Percentiles rank a stretch among this genome's conserved stretches.
Evolutionary conservation across 2,888 invertebrate genomes (phyloP).

Genomic region (Orchestes rusci): DNA sequence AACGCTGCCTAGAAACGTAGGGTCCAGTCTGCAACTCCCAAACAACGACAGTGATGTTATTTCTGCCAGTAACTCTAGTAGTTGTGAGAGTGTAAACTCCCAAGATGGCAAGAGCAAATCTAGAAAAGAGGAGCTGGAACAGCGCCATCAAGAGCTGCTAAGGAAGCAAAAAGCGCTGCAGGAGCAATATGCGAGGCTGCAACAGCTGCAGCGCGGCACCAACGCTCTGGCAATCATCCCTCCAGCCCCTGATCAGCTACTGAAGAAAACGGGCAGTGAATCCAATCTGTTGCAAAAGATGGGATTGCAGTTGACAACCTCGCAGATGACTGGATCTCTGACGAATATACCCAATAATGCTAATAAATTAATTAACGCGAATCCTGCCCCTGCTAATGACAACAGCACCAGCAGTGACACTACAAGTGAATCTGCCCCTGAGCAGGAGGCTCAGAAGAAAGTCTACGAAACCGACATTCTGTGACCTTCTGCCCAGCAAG

Average conservation of each 20-base stretch:
- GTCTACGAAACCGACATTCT: constrained; percentile 92
- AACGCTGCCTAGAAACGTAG: constrained; percentile 43
- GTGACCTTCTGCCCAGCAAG: constrained; percentile 52
- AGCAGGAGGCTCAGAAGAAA: constrained; percentile 37
- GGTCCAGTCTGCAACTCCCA: constrained; percentile 39
- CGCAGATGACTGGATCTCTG: constrained; percentile 53
- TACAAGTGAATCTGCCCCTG: neutral
- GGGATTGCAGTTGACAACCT: constrained; percentile 58
- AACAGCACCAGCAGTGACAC: constrained; percentile 24
- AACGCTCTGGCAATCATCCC: constrained; percentile 56
- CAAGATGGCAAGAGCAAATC: constrained; percentile 58
- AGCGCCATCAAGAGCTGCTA: constrained; percentile 80
- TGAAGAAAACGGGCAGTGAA: constrained; percentile 85
- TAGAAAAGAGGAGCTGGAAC: constrained; percentile 72
- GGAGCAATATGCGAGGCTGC: constrained; percentile 84
- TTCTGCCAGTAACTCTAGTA: constrained; percentile 60
- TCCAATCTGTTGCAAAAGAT: constrained; percentile 79
- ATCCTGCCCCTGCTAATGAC: constrained; percentile 32
- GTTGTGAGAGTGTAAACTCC: constrained; percentile 69
- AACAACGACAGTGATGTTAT: constrained; percentile 32
- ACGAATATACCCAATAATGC: constrained; percentile 51
- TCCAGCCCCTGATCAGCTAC: constrained; percentile 52
- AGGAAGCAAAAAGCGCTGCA: constrained; percentile 83
- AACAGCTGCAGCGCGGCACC: constrained; percentile 76
- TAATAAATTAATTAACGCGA: constrained; percentile 29